A percentile compares a stretch with the other conserved stretches of the same genome.
Conservation (phyloP, 1,140 invertebrate species). For the Drosophila nigrodunni region DNA sequence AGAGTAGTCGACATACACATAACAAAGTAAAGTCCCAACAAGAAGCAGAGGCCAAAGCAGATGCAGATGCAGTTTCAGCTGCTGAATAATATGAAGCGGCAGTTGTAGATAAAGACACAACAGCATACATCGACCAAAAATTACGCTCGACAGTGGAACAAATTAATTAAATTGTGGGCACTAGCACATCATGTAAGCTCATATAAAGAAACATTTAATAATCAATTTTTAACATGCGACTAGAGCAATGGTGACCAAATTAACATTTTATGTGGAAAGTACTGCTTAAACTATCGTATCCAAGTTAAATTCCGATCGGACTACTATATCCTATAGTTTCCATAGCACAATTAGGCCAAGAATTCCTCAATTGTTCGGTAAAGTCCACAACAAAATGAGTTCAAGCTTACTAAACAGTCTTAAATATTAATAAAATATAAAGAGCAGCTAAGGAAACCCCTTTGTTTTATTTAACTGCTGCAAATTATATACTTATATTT, state of each 20-base stretch:
- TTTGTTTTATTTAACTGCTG: not conserved
- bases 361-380: too few relatives aligned
- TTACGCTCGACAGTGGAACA: slow-evolving; percentile 53
- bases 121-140: slow-evolving; percentile 53
- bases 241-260: too few relatives aligned
- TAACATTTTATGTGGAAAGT: too few relatives aligned
- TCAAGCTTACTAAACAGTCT: too few relatives aligned
- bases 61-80: slow-evolving; percentile 46
- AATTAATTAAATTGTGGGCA: not conserved
- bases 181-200: not conserved
- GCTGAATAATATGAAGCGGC: slow-evolving; percentile 51
- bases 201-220: too few relatives aligned
- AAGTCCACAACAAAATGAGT: not conserved
- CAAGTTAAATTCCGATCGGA: too few relatives aligned
- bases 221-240: too few relatives aligned
- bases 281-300: too few relatives aligned
- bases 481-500: not conserved
- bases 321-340: too few relatives aligned
- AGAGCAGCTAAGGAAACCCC: not conserved
- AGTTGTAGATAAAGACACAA: slow-evolving; percentile 59
- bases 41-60: slow-evolving; percentile 51
- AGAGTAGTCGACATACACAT: slow-evolving; percentile 11
- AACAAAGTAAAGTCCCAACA: slow-evolving; percentile 58
- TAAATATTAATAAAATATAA: too few relatives aligned
- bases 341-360: too few relatives aligned